These are phyloP conservation scores for Cephus rjabovi DNA, from an alignment of 2,888 invertebrate species.

Conservation along the genomic window DNA sequence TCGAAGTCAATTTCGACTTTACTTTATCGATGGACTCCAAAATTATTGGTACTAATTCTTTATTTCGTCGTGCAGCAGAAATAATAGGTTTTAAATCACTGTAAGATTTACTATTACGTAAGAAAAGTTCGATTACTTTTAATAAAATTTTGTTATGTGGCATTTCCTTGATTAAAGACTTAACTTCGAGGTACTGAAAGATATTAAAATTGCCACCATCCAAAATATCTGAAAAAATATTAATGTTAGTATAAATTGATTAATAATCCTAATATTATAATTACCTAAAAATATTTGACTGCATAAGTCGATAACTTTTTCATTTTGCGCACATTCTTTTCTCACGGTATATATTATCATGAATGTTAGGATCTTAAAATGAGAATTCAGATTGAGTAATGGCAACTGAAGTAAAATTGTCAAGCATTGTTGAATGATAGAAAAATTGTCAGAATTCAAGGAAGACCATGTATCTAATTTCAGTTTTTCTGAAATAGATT, in stretches of 20 bases:
- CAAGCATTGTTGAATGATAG: conserved; percentile 29
- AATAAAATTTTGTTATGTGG: conserved; percentile 27
- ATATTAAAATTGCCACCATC: conserved; percentile 42
- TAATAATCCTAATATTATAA: neutral
- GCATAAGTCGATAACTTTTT: conserved; percentile 30
- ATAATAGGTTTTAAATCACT: conserved; percentile 34
- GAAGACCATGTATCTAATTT: conserved; percentile 34
- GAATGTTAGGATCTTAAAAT: conserved; percentile 42
- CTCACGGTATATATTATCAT: conserved; percentile 43
- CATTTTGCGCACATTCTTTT: conserved; percentile 33
- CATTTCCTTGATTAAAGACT: conserved; percentile 37
- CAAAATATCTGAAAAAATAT: conserved; percentile 38
- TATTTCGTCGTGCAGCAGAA: conserved; percentile 24
- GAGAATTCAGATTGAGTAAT: conserved; percentile 32
- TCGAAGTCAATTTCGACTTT: conserved; percentile 36
- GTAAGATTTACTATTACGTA: conserved; percentile 36
- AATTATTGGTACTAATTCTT: conserved; percentile 28
- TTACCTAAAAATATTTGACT: conserved; percentile 46
- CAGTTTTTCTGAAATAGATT: conserved; percentile 35
- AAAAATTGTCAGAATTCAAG: conserved; percentile 21
- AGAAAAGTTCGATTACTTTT: conserved; percentile 42
- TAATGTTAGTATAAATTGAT: neutral
- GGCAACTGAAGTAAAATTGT: conserved; percentile 42
- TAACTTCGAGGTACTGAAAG: conserved; percentile 40
- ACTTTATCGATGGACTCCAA: conserved; percentile 47